Evolutionary conservation across 2,797 vertebrate genomes (phyloP), one percentile per base, ranked within the genome.

Genomic region (Meriones psammophilus): DNA sequence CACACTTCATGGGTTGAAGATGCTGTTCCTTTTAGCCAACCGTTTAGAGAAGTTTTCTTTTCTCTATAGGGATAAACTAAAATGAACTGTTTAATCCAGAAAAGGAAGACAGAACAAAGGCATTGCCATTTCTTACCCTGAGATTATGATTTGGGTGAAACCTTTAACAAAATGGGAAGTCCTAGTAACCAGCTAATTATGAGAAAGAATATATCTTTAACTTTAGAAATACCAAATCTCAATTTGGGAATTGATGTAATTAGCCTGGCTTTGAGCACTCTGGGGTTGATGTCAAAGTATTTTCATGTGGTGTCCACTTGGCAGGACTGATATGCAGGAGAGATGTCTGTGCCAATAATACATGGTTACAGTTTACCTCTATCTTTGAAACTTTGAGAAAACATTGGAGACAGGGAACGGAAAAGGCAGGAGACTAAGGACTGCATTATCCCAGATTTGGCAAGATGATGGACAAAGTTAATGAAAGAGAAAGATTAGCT

Each of bases 31-130:
- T 28, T 60, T 73, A 73, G 71, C 14, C 58, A 89, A 3, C 69
- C 15, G 42, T 62, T 80, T 56, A 89, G 87, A 94, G 50, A 39
- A 46, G 78, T 77, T 94, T 96, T 85, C 87, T 93, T 87, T 95
- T 94, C 87, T 94, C 88, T 26, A 79, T 77, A 94, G 79, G 80
- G 97, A 66, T 58, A 85, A 92, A 68, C 76, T 9, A 7, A 78
- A 91, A 64, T 28, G 20, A 96, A 87, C 76, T 85, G 74, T 18
- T 95, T 95, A 58, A 62, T 78, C 22, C 74, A 94, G 83, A 68
- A 58, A 68, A 87, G 46, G 77, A 28, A 74, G 15, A 54, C 22
- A 89, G 54, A 96, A 60, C 39, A 74, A 96, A 85, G 24, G 66
- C 6, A 42, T 12, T 56, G 14, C 74, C 58, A 46, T 71, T 95